Evolutionary conservation across 2,113 vertebrate species (phyloP).

Genomic region (Erythrolamprus reginae): DNA sequence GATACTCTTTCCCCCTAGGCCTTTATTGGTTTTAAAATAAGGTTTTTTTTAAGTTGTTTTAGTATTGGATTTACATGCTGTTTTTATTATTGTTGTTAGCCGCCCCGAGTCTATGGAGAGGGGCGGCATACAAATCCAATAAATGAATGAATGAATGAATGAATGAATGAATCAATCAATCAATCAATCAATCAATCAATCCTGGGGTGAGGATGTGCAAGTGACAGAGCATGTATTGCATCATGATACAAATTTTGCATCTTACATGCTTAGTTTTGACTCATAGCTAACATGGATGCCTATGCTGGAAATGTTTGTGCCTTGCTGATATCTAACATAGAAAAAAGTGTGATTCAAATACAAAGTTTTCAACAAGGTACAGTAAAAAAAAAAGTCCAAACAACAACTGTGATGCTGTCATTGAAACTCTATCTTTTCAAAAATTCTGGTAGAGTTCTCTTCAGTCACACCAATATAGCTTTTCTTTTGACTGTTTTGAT

Average conservation of each 20-base stretch:
- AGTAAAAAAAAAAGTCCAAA: background rate
- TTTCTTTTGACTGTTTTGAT: background rate
- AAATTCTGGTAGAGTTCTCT: background rate
- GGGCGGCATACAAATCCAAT: too few species aligned
- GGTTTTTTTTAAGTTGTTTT: too few species aligned
- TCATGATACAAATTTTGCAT: background rate
- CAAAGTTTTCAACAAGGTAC: background rate
- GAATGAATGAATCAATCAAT: too few species aligned
- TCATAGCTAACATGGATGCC: background rate
- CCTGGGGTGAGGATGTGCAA: background rate
- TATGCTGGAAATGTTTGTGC: background rate
- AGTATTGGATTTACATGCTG: too few species aligned
- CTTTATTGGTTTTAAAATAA: too few species aligned
- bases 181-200: too few species aligned
- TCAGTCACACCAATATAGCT: background rate
- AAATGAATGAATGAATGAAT: too few species aligned
- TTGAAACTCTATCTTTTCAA: background rate
- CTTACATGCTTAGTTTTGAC: background rate
- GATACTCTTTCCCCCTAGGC: too few species aligned
- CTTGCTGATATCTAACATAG: background rate
- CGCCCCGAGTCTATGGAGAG: too few species aligned
- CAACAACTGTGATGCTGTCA: background rate
- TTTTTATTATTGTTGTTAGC: too few species aligned
- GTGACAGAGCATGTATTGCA: background rate
- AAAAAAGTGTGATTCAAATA: background rate